phyloP scores from a whole-genome alignment of 2,797 vertebrate species.

The Sebastes alutus region DNA sequence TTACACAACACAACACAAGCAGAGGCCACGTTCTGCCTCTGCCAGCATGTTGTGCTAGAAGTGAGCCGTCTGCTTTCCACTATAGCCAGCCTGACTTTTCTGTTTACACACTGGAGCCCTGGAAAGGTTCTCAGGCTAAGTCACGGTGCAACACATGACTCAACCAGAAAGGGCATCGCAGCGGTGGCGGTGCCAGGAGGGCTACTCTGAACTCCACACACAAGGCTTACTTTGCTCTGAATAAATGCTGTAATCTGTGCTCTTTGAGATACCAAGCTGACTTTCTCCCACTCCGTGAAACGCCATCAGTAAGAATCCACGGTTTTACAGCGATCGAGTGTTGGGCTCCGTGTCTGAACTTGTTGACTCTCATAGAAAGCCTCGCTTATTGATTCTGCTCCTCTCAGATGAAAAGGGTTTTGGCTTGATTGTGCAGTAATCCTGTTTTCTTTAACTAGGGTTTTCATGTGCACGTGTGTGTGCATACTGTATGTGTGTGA shows the following conservation, averaged over 20 bases:
- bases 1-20: conserved; percentile 49
- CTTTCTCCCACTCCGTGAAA: conserved; percentile 34
- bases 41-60: conserved; percentile 46
- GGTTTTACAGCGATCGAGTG: conserved; percentile 52
- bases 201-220: conserved; percentile 50
- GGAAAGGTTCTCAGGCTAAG: conserved; percentile 36
- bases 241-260: conserved; percentile 35
- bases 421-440: conserved; percentile 68
- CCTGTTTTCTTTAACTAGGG: conserved; percentile 68
- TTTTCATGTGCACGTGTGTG: conserved; percentile 20
- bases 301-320: conserved; percentile 45
- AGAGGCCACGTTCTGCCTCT: conserved; percentile 23
- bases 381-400: conserved; percentile 71
- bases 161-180: conserved; percentile 41
- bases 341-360: conserved; percentile 74
- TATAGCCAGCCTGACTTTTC: conserved; percentile 7
- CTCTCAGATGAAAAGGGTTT: conserved; percentile 69
- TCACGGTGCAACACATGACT: conserved; percentile 43
- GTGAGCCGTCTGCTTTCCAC: conserved; percentile 29
- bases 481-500: neutral
- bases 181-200: conserved; percentile 42
- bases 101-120: conserved; percentile 39
- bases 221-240: conserved; percentile 31
- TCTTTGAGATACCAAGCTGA: neutral
- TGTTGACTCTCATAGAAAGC: conserved; percentile 71